These are phyloP conservation scores for Heterodera schachtii DNA, from an alignment of 1,140 invertebrate species.

Conservation along the genomic window DNA sequence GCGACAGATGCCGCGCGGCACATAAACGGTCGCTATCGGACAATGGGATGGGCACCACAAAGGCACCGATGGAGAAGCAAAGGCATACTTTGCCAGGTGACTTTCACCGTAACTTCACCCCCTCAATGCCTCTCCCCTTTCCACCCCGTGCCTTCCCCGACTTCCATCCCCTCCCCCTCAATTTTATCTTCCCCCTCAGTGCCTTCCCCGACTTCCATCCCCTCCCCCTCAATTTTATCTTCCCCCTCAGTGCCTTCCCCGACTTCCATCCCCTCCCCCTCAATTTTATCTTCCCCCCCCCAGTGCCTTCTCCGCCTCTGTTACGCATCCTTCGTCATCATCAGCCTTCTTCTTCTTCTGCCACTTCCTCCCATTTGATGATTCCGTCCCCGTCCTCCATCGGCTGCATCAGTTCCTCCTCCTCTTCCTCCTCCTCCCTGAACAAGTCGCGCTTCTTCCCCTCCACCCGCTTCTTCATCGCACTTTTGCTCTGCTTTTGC, in stretches of 20 bases:
- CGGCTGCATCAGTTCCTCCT: constrained; percentile 9
- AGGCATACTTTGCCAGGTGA: background rate
- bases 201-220: too few relatives aligned
- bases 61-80: background rate
- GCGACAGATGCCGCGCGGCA: background rate
- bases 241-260: background rate
- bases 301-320: constrained; percentile 2
- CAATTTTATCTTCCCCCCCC: background rate
- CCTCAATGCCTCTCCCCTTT: too few relatives aligned
- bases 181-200: too few relatives aligned
- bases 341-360: background rate
- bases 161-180: too few relatives aligned
- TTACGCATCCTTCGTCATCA: background rate
- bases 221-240: too few relatives aligned
- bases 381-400: constrained; percentile 16
- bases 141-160: too few relatives aligned
- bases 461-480: constrained; percentile 61
- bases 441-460: constrained; percentile 59
- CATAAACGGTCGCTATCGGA: background rate
- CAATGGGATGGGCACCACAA: background rate
- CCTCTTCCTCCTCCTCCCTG: background rate
- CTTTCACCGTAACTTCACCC: too few relatives aligned
- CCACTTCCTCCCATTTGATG: background rate
- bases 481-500: constrained; percentile 60
- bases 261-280: too few relatives aligned